phyloP scores from a whole-genome alignment of 1,140 invertebrate species.

The Heliconius hermathena region DNA sequence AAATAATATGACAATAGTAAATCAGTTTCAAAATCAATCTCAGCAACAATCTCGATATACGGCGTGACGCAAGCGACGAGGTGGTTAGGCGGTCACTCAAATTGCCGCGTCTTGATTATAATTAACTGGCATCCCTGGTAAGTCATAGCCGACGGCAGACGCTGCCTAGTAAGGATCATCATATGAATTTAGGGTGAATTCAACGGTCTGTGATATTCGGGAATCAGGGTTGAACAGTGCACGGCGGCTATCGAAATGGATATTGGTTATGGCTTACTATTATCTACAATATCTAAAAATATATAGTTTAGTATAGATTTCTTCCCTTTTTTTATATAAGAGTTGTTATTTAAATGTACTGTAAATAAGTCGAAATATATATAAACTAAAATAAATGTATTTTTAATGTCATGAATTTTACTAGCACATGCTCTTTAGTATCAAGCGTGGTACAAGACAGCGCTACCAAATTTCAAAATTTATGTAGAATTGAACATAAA shows the following conservation, averaged over 20 bases:
- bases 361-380: too few species aligned
- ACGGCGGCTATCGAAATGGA: background rate
- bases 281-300: background rate
- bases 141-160: slow-evolving; percentile 56
- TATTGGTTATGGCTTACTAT: background rate
- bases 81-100: slow-evolving; percentile 45
- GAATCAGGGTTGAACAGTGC: slow-evolving; percentile 2
- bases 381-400: too few species aligned
- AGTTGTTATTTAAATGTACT: background rate
- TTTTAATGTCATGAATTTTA: background rate
- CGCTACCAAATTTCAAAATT: background rate
- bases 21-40: slow-evolving; percentile 19
- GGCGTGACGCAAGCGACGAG: slow-evolving; percentile 22
- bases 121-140: slow-evolving; percentile 63
- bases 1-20: background rate
- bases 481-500: background rate
- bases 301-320: background rate
- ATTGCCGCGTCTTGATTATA: slow-evolving; percentile 68
- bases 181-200: slow-evolving; percentile 54
- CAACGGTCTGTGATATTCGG: slow-evolving; percentile 39
- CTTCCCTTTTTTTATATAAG: background rate
- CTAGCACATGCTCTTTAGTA: background rate
- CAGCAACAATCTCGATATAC: slow-evolving; percentile 20
- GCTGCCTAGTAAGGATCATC: slow-evolving; percentile 56
- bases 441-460: background rate